These are phyloP conservation scores for Stegana nigrithorax DNA, from an alignment of 2,888 invertebrate genomes.

Conservation along the genomic window DNA sequence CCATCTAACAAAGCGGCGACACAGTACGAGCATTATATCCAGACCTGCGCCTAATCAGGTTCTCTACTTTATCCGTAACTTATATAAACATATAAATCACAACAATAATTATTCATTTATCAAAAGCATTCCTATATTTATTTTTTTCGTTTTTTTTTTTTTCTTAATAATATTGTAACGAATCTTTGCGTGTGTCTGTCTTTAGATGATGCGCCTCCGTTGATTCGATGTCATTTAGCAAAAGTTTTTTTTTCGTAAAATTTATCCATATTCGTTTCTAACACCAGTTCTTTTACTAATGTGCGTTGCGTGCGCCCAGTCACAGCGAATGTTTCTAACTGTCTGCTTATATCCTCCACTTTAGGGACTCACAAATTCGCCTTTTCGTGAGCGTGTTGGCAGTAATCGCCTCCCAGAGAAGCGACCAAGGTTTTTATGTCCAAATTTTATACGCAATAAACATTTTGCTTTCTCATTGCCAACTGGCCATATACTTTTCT, in stretches of 20 bases:
- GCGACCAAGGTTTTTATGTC: constrained; percentile 79
- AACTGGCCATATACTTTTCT: background rate
- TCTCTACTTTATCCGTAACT: constrained; percentile 49
- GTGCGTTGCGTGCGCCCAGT: too few relatives aligned
- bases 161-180: background rate
- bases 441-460: constrained; percentile 62
- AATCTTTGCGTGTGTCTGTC: background rate
- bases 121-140: background rate
- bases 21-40: constrained; percentile 75
- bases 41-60: constrained; percentile 69
- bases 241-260: background rate
- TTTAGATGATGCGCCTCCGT: too few relatives aligned
- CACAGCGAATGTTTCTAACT: constrained; percentile 16
- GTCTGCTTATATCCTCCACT: constrained; percentile 24
- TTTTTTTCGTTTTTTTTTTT: background rate
- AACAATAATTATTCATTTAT: background rate
- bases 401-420: constrained; percentile 88
- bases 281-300: constrained; percentile 29
- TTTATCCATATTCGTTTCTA: constrained; percentile 6
- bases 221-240: too few relatives aligned
- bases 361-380: constrained; percentile 77
- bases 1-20: constrained; percentile 79
- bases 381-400: constrained; percentile 89
- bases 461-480: constrained; percentile 22
- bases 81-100: background rate